These are phyloP conservation scores for Xyliphius kryptos DNA, from an alignment of 2,113 vertebrate genomes.

Conservation along the genomic window DNA sequence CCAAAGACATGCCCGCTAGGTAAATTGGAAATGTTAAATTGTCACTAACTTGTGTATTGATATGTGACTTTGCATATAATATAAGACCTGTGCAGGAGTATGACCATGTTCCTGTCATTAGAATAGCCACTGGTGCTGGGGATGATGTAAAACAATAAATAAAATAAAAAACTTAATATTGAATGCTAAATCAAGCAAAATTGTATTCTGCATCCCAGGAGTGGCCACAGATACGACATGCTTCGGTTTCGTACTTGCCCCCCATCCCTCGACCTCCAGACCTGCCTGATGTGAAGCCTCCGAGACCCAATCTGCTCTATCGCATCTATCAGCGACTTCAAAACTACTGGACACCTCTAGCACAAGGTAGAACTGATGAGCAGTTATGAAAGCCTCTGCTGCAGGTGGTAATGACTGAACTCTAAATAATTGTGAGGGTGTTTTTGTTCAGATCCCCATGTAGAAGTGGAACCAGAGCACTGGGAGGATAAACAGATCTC, in stretches of 20 bases:
- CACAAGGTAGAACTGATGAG: constrained; percentile 69
- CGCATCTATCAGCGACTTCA: constrained; percentile 74
- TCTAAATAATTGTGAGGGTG: too few relatives aligned
- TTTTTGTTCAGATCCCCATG: constrained; percentile 58
- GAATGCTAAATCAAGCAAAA: background rate
- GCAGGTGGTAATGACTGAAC: too few relatives aligned
- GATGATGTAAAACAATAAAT: too few relatives aligned
- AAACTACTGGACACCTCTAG: constrained; percentile 69
- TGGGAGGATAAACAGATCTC: constrained; percentile 80
- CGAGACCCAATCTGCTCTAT: constrained; percentile 69
- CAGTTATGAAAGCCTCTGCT: background rate
- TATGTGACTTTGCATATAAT: too few relatives aligned
- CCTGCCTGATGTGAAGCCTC: constrained; percentile 51
- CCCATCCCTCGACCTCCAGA: constrained; percentile 76
- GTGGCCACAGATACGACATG: constrained; percentile 80
- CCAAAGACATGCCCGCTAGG: too few relatives aligned
- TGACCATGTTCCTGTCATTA: too few relatives aligned
- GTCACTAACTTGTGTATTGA: too few relatives aligned
- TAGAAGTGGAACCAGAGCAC: constrained; percentile 57
- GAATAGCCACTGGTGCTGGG: too few relatives aligned
- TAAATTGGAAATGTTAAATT: too few relatives aligned
- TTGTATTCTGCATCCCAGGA: constrained; percentile 67
- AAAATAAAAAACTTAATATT: too few relatives aligned
- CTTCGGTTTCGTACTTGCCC: constrained; percentile 68
- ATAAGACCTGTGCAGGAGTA: too few relatives aligned